A percentile compares a stretch with the other conserved stretches of the same genome.
These are phyloP conservation scores for Protosalanx chinensis DNA, from an alignment of 2,797 vertebrate genomes.

Conservation along the genomic window DNA sequence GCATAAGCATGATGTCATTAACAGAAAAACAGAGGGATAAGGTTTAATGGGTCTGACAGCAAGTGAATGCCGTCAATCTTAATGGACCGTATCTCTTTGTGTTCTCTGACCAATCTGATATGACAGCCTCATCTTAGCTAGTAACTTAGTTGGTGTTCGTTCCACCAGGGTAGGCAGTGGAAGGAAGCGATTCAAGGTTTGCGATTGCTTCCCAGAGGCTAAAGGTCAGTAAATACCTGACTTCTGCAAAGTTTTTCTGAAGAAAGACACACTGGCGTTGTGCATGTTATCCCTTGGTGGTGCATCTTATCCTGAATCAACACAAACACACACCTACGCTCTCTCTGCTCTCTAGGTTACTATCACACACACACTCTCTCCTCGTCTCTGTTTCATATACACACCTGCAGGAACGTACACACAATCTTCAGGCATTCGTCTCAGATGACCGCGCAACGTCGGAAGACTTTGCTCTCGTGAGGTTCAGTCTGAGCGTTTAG, in stretches of 20 bases:
- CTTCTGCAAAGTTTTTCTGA: not conserved
- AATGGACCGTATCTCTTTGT: no score
- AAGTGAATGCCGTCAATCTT: no score
- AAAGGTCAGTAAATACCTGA: not conserved
- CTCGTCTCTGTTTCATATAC: not conserved
- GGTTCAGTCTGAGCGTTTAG: not conserved
- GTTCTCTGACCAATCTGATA: no score
- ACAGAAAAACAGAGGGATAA: not conserved
- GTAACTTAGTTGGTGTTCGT: not conserved
- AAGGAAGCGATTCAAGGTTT: constrained; percentile 5
- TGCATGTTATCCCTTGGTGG: no score
- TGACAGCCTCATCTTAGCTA: not conserved
- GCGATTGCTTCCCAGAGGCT: not conserved
- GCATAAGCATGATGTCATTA: not conserved
- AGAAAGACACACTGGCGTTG: not conserved
- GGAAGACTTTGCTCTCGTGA: not conserved
- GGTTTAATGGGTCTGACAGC: not conserved
- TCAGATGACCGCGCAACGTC: not conserved
- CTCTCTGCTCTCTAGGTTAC: not conserved
- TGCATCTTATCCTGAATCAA: not conserved
- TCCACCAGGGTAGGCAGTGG: constrained; percentile 31
- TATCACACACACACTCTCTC: not conserved
- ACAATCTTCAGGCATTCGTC: not conserved
- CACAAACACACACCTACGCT: not conserved
- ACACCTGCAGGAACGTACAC: not conserved